Evolutionary conservation across 2,113 vertebrate genomes (phyloP).

Genomic region (Girardinichthys multiradiatus): DNA sequence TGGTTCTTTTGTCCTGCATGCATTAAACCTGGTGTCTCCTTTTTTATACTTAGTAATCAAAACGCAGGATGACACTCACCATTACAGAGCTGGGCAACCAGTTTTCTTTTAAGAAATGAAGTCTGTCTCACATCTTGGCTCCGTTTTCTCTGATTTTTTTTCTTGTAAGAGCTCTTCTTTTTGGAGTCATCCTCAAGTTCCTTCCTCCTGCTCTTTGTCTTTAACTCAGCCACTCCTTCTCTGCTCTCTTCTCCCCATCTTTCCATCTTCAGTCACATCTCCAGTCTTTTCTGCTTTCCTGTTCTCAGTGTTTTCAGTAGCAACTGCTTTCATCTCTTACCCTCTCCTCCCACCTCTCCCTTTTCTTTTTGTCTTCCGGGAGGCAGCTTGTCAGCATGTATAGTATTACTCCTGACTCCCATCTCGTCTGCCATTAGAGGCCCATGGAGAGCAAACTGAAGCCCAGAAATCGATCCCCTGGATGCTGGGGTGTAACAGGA

Average conservation of each 20-base stretch:
- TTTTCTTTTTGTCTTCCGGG: constrained; percentile 46
- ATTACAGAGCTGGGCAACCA: constrained; percentile 1
- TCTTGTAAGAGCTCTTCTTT: constrained; percentile 19
- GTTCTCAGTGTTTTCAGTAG: constrained; percentile 17
- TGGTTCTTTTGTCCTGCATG: background rate
- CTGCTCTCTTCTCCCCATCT: constrained; percentile 19
- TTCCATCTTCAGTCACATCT: constrained; percentile 43
- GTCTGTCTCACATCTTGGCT: constrained; percentile 16
- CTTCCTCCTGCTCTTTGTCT: constrained; percentile 1
- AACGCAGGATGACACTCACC: constrained; percentile 50
- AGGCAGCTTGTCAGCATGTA: constrained; percentile 86
- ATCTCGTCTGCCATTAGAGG: constrained; percentile 94
- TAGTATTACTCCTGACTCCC: constrained; percentile 94
- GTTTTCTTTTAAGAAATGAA: constrained; percentile 7
- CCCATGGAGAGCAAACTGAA: constrained; percentile 93
- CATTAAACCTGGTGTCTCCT: constrained; percentile 11
- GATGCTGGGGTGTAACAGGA: constrained; percentile 91
- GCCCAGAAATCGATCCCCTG: constrained; percentile 94
- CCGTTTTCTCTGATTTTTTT: constrained; percentile 3
- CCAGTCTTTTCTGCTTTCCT: background rate
- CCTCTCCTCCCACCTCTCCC: constrained; percentile 78
- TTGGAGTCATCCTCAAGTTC: constrained; percentile 4
- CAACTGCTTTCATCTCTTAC: constrained; percentile 66
- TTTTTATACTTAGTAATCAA: constrained; percentile 8
- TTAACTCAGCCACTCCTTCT: background rate